phyloP scores from a whole-genome alignment of 2,888 invertebrate species.

The Dryocosmus kuriphilus region DNA sequence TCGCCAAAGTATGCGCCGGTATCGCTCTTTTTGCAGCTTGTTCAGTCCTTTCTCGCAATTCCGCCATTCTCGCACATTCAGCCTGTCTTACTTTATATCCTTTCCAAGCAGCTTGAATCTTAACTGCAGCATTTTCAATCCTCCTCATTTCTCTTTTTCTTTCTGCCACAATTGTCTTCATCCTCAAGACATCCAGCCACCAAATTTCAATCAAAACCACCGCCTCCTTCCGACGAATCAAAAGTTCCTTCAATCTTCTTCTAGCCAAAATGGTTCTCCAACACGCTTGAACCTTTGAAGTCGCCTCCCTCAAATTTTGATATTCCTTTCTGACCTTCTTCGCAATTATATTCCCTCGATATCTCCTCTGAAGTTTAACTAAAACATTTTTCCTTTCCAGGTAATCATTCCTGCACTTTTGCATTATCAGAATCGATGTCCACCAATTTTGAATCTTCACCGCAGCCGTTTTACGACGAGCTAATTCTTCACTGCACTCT shows the following conservation, averaged over 20 bases:
- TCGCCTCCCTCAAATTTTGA: slow-evolving; percentile 43
- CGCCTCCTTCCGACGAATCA: slow-evolving; percentile 49
- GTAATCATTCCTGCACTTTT: slow-evolving; percentile 47
- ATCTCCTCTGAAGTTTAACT: slow-evolving; percentile 76
- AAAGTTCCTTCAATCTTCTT: slow-evolving; percentile 45
- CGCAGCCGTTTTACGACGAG: neutral
- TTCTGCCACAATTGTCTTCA: neutral
- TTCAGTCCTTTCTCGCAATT: slow-evolving; percentile 69
- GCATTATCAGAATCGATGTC: slow-evolving; percentile 53
- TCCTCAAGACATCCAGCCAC: slow-evolving; percentile 51
- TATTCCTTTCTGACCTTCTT: slow-evolving; percentile 40
- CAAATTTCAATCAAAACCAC: slow-evolving; percentile 57
- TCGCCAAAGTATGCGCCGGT: slow-evolving; percentile 72
- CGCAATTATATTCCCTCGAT: slow-evolving; percentile 74
- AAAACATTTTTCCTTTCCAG: slow-evolving; percentile 65
- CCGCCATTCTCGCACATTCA: slow-evolving; percentile 61
- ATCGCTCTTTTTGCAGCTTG: slow-evolving; percentile 66
- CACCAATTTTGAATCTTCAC: slow-evolving; percentile 66
- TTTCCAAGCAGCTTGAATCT: slow-evolving; percentile 83
- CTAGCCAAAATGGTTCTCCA: slow-evolving; percentile 51
- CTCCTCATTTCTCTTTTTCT: slow-evolving; percentile 47
- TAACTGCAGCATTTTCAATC: slow-evolving; percentile 79
- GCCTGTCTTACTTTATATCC: slow-evolving; percentile 71
- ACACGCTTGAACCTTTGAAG: slow-evolving; percentile 58
- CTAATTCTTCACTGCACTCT: neutral